A percentile compares a stretch with the other conserved stretches of the same genome.
These are phyloP conservation scores for Microtus richardsoni DNA, from an alignment of 2,113 vertebrate species.

Conservation along the genomic window DNA sequence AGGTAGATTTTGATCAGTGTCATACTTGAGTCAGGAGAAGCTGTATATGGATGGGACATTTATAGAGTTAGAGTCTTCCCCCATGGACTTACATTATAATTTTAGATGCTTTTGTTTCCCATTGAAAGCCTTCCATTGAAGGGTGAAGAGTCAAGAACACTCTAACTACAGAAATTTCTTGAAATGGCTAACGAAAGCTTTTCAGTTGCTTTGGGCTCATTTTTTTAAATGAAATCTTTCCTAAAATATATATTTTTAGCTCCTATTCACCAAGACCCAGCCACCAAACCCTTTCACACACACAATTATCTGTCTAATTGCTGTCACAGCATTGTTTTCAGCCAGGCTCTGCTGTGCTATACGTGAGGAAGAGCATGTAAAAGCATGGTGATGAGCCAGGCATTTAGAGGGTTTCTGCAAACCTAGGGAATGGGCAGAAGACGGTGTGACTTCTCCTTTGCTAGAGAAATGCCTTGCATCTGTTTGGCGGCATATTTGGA, in stretches of 20 bases:
- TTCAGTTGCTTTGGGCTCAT: constrained; percentile 46
- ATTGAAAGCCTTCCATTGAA: constrained; percentile 42
- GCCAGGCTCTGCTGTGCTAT: not conserved
- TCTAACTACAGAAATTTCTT: constrained; percentile 14
- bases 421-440: not conserved
- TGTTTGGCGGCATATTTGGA: not conserved
- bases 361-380: fast-evolving
- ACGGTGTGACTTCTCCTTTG: not conserved
- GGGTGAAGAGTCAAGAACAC: not conserved
- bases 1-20: not conserved
- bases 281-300: not conserved
- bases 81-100: not conserved
- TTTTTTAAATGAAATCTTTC: constrained; percentile 13
- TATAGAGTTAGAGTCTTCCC: not conserved
- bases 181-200: constrained; percentile 40
- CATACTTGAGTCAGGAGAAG: not conserved
- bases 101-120: constrained; percentile 29
- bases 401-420: not conserved
- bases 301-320: constrained; percentile 48
- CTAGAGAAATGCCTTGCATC: not conserved
- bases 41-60: not conserved
- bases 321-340: not conserved
- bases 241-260: constrained; percentile 46
- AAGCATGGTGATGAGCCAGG: fast-evolving
- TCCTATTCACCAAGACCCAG: constrained; percentile 13